Evolutionary conservation across 2,888 invertebrate genomes (phyloP), one percentile per base, ranked within the genome.

Genomic region (Drosophila nr. medialis): DNA sequence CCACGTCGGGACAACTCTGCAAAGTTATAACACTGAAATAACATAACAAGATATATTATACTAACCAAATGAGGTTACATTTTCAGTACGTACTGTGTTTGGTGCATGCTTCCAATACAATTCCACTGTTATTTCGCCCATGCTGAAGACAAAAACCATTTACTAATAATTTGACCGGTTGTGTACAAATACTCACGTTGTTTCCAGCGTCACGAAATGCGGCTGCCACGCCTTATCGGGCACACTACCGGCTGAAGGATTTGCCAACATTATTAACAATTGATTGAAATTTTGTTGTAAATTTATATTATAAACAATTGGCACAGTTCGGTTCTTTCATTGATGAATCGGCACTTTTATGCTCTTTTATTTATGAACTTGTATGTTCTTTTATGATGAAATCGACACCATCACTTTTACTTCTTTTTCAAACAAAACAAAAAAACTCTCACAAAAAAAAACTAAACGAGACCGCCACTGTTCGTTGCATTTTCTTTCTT

Each of bases 21-120:
- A 93, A 99, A 99, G 92, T 99, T 99, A 90, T 98, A 94, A 86
- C 99, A 99, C 77, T 77, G 18, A 15, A 64, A 38, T 15, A 4
- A 40, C 5, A 61, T 11, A 11, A n/a, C 0, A 51, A 27, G 0
- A 4, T 13, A 34, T 15, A n/a, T 11, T 61, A 49, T 4, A 21
- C 13, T 13, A 34, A n/a, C 0, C 0, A 38, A 24, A n/a, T 27
- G 5, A 21, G 18, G 1, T 15, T 1, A 0, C 6, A 24, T 34
- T 10, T 29, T 15, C 6, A 2, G 21, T 38, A 77, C 64, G 2
- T 53, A 77, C 77, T 0, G 99, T 99, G 81, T 96, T 95, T n/a
- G 99, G 99, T 0, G 99, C 96, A 92, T 99, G 99, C 92, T 98
- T 97, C 99, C 99, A 99, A 91, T 99, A 99, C 77, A 99, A 94